These are phyloP conservation scores for Danaus chrysippus DNA, from an alignment of 2,888 invertebrate species.

Conservation along the genomic window DNA sequence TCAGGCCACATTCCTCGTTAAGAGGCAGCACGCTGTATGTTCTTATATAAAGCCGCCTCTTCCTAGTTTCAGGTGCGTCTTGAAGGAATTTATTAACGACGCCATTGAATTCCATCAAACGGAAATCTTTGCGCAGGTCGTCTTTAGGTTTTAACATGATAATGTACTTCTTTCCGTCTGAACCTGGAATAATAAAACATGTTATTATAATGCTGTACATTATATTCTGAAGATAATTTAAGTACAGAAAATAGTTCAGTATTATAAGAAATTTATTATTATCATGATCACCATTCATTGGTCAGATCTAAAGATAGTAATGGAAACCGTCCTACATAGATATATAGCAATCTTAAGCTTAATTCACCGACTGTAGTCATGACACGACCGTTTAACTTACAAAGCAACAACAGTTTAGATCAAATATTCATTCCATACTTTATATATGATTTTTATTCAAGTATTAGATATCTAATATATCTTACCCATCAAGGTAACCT, in stretches of 20 bases:
- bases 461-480: not conserved
- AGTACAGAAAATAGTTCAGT: not conserved
- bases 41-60: constrained; percentile 89
- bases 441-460: not conserved
- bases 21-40: constrained; percentile 96
- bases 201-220: not conserved
- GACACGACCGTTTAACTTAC: too few relatives aligned
- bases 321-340: too few relatives aligned
- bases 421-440: too few relatives aligned
- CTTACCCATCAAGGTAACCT: constrained; percentile 86
- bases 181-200: constrained; percentile 68
- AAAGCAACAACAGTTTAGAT: too few relatives aligned
- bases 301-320: too few relatives aligned
- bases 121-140: constrained; percentile 97
- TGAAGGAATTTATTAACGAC: constrained; percentile 95
- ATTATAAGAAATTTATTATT: too few relatives aligned
- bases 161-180: constrained; percentile 92
- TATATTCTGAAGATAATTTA: not conserved
- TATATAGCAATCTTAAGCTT: too few relatives aligned
- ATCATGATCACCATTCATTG: too few relatives aligned
- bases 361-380: too few relatives aligned
- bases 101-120: constrained; percentile 97
- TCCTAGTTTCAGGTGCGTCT: constrained; percentile 91
- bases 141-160: constrained; percentile 97
- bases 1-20: constrained; percentile 95